Conservation (phyloP, 1,140 invertebrate genomes). For the Meteorus sp. region DNA sequence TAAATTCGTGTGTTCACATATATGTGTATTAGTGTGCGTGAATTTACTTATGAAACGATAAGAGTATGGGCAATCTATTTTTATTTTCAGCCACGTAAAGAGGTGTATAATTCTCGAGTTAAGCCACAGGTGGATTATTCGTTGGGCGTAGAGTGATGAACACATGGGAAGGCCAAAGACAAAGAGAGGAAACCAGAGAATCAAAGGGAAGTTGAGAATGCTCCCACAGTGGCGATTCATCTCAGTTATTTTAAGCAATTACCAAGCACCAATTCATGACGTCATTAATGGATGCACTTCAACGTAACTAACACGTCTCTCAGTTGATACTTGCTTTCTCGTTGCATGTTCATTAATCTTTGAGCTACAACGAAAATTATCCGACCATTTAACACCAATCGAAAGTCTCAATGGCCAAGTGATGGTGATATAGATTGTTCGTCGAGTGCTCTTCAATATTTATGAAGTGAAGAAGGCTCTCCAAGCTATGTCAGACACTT, state of each 20-base stretch:
- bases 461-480: background rate
- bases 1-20: too few species aligned
- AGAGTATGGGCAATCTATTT: background rate
- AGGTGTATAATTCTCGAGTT: background rate
- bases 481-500: too few species aligned
- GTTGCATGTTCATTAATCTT: background rate
- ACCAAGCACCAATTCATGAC: conserved; percentile 30
- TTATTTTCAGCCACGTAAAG: background rate
- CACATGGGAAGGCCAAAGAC: too few species aligned
- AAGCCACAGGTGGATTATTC: conserved; percentile 1
- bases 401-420: background rate
- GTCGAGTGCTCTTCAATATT: background rate
- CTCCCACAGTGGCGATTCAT: conserved; percentile 36
- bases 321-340: conserved; percentile 5
- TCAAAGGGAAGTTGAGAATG: conserved; percentile 14
- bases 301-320: conserved; percentile 14
- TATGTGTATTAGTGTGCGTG: too few species aligned
- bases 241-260: conserved; percentile 47
- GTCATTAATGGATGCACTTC: conserved; percentile 27
- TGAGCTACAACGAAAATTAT: background rate
- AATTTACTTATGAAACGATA: background rate
- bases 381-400: background rate
- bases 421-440: background rate
- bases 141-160: too few species aligned
- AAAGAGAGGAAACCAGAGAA: background rate